Base-by-base conservation (phyloP, 2,113 vertebrate species). In the Apteryx mantelli region DNA sequence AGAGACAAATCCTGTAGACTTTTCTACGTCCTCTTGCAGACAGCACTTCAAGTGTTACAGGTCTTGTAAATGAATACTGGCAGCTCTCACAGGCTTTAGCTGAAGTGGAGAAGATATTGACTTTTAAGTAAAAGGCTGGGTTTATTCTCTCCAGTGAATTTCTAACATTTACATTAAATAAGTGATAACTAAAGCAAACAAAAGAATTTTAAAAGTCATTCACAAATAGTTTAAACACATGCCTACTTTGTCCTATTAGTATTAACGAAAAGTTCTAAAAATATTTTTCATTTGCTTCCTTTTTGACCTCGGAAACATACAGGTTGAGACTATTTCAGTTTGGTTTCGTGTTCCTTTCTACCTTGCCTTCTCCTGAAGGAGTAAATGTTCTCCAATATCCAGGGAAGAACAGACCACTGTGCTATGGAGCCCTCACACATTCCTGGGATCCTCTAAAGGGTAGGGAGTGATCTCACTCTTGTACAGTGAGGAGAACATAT, bases 91-190 rank as follows among this genome's bases (percentile, higher is more conserved):
- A 70, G 91, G 87, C 55, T 77, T 68, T 11, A 64, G 66, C 8
- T 89, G 32, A 92, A 61, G 74, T 69, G 81, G 38, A 61, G 81
- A 71, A 91, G 13, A 38, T 55, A 86, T 5, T 95, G 92, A 88
- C 85, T 93, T 84, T 60, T 42, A 82, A 77, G 58, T 61, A 73
- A 76, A 87, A 94, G 36, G 38, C 82, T 95, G 71, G 66, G 21
- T 68, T 91, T 71, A 38, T 78, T 83, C 85, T 84, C 92, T 66
- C 68, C 7, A 25, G 79, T 81, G 87, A 58, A 90, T 83, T 50
- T 52, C 82, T 95, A 89, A 91, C 95, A 95, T 97, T 97, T 95
- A 93, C 82, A 83, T 94, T 91, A 95, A 95, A 70, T 80, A 91
- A 91, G 75, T 63, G 82, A 38, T 70, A 95, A 80, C 64, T 34